phyloP scores from a whole-genome alignment of 1,140 invertebrate genomes.

The Harpegnathos saltator region DNA sequence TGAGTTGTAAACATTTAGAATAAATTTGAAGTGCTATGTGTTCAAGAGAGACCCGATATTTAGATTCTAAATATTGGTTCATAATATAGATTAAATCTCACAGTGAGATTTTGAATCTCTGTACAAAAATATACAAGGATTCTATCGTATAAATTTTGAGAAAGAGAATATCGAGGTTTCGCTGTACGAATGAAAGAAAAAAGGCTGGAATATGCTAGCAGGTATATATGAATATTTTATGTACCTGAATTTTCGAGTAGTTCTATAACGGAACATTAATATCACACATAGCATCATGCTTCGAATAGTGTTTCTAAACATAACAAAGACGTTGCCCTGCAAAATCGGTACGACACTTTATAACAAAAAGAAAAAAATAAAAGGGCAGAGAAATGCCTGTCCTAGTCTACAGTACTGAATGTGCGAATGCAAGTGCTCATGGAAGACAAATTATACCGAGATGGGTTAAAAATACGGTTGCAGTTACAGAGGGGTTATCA shows the following conservation, averaged over 20 bases:
- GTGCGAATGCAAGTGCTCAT: constrained; percentile 62
- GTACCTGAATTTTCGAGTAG: constrained; percentile 67
- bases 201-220: constrained; percentile 50
- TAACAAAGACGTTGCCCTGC: constrained; percentile 76
- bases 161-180: constrained; percentile 36
- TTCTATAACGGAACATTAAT: constrained; percentile 33
- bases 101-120: too few species aligned
- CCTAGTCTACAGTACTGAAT: constrained; percentile 65
- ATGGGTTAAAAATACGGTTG: constrained; percentile 81
- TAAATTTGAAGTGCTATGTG: not conserved
- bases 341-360: constrained; percentile 66
- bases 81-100: too few species aligned
- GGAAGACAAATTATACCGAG: constrained; percentile 64
- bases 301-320: constrained; percentile 73
- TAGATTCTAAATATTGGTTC: too few species aligned
- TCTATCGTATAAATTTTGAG: not conserved
- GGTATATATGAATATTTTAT: constrained; percentile 60
- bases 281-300: constrained; percentile 32
- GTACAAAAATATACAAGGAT: not conserved
- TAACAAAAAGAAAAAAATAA: constrained; percentile 33
- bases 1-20: not conserved
- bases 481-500: constrained; percentile 82
- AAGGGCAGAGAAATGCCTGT: not conserved
- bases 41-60: too few species aligned
- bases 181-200: constrained; percentile 28